Conservation (phyloP, 2,888 invertebrate species). For the Chrysotoxum bicinctum region DNA sequence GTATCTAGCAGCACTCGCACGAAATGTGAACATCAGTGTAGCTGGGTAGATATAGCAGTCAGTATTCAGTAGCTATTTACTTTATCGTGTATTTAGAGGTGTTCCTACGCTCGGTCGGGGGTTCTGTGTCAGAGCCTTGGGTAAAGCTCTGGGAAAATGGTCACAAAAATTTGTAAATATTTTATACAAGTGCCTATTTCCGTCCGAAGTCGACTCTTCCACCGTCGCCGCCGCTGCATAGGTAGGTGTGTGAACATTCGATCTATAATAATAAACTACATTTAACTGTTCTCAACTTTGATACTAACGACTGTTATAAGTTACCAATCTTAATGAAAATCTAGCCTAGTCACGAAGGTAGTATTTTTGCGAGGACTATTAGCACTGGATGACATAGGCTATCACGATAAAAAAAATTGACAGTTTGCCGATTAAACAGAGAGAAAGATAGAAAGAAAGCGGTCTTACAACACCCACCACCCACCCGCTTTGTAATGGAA, state of each 20-base stretch:
- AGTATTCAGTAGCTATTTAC: constrained; percentile 18
- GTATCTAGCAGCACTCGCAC: constrained; percentile 30
- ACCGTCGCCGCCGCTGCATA: background rate
- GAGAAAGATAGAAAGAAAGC: constrained; percentile 1
- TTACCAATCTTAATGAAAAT: constrained; percentile 13
- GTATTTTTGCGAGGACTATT: constrained; percentile 19
- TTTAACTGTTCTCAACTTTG: background rate
- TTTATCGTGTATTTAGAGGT: constrained; percentile 15
- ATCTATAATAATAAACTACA: constrained; percentile 6
- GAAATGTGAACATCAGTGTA: constrained; percentile 24
- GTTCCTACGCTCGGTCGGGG: background rate
- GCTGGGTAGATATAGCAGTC: background rate
- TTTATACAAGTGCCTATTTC: constrained; percentile 15
- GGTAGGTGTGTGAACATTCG: constrained; percentile 11
- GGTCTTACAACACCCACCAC: background rate
- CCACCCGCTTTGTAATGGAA: background rate
- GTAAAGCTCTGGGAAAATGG: constrained; percentile 6
- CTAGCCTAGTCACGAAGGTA: constrained; percentile 20
- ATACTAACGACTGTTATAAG: constrained; percentile 5
- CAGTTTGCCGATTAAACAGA: background rate
- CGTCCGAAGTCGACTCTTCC: background rate
- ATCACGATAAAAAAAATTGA: background rate
- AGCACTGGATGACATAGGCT: background rate
- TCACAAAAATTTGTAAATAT: constrained; percentile 20
- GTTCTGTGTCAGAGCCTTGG: background rate